Evolutionary conservation across 2,888 invertebrate genomes (phyloP), one percentile per base, ranked within the genome.

Genomic region (Phyllotreta cruciferae): DNA sequence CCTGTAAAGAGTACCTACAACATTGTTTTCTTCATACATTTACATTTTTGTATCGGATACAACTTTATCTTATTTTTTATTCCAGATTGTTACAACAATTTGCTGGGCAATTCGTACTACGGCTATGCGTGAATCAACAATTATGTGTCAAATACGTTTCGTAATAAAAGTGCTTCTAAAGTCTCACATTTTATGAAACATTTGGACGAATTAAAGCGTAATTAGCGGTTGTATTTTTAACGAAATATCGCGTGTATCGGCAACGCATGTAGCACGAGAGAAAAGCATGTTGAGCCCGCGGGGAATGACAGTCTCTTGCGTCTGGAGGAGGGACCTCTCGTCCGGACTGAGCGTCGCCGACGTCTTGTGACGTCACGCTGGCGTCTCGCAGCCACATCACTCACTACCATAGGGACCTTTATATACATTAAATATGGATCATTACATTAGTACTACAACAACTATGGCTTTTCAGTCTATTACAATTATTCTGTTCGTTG

Each of bases 41-140:
- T n/a, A n/a, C n/a, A n/a, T n/a, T n/a, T n/a, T n/a, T n/a, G n/a
- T n/a, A n/a, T n/a, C n/a, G n/a, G n/a, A n/a, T n/a, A 7, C 14
- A 47, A 47, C 5, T 44, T 11, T 6, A 54, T 52, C 7, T 24
- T 45, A 60, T 61, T 66, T 68, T 42, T 53, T 62, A 55, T 74
- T 78, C 57, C 70, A 84, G 84, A 81, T 70, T 84, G 84, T 68
- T 83, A 84, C 72, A 79, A 81, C 54, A 79, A 81, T 66, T 82
- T 82, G 70, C 83, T 82, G 62, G 83, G 83, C 41, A 77, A 81
- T 11, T 79, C 80, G 70, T 83, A 82, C 60, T 83, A 83, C 66
- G 83, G 83, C 13, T 83, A 83, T 65, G 81, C 52, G 9, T 52
- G 13, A 52, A 41, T 41, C 41, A 10, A 41, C 39, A 60, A 60